Percentiles rank a stretch among this genome's conserved stretches.
phyloP scores from a whole-genome alignment of 53 echinoderm and acorn worm species.

The Hippasteria phrygiana region DNA sequence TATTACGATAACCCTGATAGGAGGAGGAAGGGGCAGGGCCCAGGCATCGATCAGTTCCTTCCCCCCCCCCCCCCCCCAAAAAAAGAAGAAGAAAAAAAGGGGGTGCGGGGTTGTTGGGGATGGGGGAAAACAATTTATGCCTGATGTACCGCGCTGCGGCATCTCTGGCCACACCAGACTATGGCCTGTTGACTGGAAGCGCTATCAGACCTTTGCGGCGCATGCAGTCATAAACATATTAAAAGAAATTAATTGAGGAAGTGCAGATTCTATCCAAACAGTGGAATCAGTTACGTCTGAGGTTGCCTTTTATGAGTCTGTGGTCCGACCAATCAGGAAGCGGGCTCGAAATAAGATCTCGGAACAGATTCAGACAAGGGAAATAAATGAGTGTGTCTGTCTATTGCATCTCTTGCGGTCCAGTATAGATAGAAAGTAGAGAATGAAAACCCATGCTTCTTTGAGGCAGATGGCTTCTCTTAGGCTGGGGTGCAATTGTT shows the following conservation, averaged over 20 bases:
- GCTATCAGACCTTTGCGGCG: not conserved
- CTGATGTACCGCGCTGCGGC: too few relatives aligned
- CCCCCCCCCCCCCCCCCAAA: too few relatives aligned
- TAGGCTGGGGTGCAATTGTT: too few relatives aligned
- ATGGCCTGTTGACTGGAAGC: not conserved
- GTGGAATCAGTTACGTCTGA: not conserved
- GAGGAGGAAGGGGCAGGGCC: too few relatives aligned
- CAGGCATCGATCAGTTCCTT: too few relatives aligned
- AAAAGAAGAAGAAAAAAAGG: too few relatives aligned
- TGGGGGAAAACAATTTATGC: too few relatives aligned
- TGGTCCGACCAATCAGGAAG: conserved; percentile 30
- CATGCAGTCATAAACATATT: not conserved
- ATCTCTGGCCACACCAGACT: too few relatives aligned
- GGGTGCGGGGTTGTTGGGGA: too few relatives aligned
- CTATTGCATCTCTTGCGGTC: not conserved
- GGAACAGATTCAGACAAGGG: conserved; percentile 34
- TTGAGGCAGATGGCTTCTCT: too few relatives aligned
- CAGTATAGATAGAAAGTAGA: not conserved
- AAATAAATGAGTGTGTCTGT: not conserved
- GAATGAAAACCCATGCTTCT: too few relatives aligned
- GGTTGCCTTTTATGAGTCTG: conserved; percentile 23
- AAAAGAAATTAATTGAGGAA: not conserved
- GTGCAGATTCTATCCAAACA: not conserved
- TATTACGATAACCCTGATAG: too few relatives aligned
- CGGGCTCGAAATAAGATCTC: conserved; percentile 4